phyloP scores from a whole-genome alignment of 2,888 invertebrate genomes.

The Plagodis pulveraria region DNA sequence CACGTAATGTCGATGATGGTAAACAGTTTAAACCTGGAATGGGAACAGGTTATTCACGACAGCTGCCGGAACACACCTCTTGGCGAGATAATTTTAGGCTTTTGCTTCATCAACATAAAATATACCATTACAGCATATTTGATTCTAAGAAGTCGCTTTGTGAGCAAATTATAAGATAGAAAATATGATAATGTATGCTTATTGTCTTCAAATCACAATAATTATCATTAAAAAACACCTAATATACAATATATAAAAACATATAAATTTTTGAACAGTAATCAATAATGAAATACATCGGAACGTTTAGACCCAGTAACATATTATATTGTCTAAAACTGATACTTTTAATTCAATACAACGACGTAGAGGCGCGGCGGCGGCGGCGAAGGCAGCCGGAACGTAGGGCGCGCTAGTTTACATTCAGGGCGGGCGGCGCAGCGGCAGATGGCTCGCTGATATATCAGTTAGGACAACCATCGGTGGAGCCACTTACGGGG shows the following conservation, averaged over 20 bases:
- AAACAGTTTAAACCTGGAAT: too few species aligned
- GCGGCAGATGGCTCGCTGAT: constrained; percentile 67
- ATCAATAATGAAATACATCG: too few species aligned
- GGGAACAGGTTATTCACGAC: too few species aligned
- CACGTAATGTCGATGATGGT: too few species aligned
- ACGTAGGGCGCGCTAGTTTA: constrained; percentile 36
- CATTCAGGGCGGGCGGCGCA: constrained; percentile 53
- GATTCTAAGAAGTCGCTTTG: too few species aligned
- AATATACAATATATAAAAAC: background rate
- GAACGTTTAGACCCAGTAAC: too few species aligned
- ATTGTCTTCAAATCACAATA: background rate
- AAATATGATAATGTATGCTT: too few species aligned
- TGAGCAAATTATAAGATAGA: too few species aligned
- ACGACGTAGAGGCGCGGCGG: constrained; percentile 41
- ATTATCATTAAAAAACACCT: background rate
- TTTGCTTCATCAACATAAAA: too few species aligned
- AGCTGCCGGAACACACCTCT: too few species aligned
- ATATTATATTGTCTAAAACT: constrained; percentile 12
- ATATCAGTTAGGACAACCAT: constrained; percentile 59
- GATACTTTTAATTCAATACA: constrained; percentile 59
- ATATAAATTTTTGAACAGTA: too few species aligned
- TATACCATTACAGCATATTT: background rate
- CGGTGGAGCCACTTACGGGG: constrained; percentile 29
- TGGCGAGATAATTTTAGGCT: too few species aligned
- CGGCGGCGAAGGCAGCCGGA: constrained; percentile 1